A percentile compares a stretch with the other conserved stretches of the same genome.
Evolutionary conservation across 2,888 invertebrate species (phyloP).

Genomic region (Aphodius sticticus): DNA sequence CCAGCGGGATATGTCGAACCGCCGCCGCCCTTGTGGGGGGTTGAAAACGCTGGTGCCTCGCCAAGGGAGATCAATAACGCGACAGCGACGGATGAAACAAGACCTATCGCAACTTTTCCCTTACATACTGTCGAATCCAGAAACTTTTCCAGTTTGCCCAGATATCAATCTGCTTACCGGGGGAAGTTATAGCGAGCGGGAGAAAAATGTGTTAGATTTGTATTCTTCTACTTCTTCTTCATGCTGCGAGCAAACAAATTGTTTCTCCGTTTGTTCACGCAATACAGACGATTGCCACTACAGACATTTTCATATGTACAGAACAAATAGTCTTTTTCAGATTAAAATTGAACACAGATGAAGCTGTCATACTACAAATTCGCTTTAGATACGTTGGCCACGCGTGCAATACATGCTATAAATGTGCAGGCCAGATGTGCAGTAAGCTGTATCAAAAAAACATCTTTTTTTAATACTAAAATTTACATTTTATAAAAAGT

Average conservation of each 20-base stretch:
- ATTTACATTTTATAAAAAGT: too few species aligned
- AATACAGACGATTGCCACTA: not conserved
- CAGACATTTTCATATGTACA: not conserved
- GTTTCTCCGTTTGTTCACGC: not conserved
- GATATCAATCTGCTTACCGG: conserved; percentile 4
- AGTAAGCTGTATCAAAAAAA: too few species aligned
- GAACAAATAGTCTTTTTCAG: not conserved
- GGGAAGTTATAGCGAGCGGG: not conserved
- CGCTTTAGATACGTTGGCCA: too few species aligned
- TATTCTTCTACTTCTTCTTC: not conserved
- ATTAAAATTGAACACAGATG: not conserved
- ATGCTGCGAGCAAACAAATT: not conserved
- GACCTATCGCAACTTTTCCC: not conserved
- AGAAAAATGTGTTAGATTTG: not conserved
- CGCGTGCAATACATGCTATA: too few species aligned
- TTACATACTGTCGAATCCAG: conserved; percentile 4
- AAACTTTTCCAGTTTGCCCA: conserved; percentile 4
- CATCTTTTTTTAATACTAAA: too few species aligned
- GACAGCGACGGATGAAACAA: conserved; percentile 4
- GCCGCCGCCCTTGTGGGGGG: not conserved
- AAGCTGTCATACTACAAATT: not conserved
- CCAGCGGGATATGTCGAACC: not conserved
- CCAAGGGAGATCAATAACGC: not conserved
- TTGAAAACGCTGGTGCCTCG: not conserved
- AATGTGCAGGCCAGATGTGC: too few species aligned